Base-by-base conservation (phyloP, 1,140 invertebrate genomes). In the Aethina tumida region DNA sequence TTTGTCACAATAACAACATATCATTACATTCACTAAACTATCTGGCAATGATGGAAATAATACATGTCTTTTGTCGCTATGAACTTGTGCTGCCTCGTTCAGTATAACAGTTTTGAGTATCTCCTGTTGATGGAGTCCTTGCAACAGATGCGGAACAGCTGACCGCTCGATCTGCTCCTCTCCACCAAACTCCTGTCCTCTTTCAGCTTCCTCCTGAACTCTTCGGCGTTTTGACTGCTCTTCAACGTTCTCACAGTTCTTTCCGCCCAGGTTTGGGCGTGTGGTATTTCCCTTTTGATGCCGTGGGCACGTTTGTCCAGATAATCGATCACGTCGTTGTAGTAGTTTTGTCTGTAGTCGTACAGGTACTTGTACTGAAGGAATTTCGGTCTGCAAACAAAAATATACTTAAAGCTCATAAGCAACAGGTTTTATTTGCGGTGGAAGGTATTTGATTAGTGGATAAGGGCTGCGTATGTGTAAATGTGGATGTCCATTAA, bases 331-430 rank as follows among this genome's bases (percentile, higher is more conserved):
- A 84, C 73, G 51, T 87, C 83, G 55, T 87, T 73, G 59, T 89
- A 89, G 60, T 89, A 89, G 62, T 83, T 84, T 60, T 76, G 71
- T 62, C 77, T 74, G 64, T 86, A 88, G 55, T 85, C 77, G 62
- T 84, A 84, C 55, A 85, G 68, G 55, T 87, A 87, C 48, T 71
- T 73, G 63, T 89, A 89, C 58, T 84, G 80, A 4, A 84, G 71
- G 62, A 79, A 78, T 52, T 77, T 73, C 20, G 81, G 81, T 56
- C 78, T 80, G 60, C 49, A 70, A 69, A 20, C 40, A 19, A 47
- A 34, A 14, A 34, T 5, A 29, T 15, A 28, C 27, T 28, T 28
- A 28, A 10, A 10, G 12, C 15, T n/a, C n/a, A n/a, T n/a, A n/a
- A n/a, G n/a, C n/a, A n/a, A n/a, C n/a, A n/a, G n/a, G n/a, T n/a